Base-by-base conservation (phyloP, 1,140 invertebrate genomes). In the Aphelenchoides fujianensis region DNA sequence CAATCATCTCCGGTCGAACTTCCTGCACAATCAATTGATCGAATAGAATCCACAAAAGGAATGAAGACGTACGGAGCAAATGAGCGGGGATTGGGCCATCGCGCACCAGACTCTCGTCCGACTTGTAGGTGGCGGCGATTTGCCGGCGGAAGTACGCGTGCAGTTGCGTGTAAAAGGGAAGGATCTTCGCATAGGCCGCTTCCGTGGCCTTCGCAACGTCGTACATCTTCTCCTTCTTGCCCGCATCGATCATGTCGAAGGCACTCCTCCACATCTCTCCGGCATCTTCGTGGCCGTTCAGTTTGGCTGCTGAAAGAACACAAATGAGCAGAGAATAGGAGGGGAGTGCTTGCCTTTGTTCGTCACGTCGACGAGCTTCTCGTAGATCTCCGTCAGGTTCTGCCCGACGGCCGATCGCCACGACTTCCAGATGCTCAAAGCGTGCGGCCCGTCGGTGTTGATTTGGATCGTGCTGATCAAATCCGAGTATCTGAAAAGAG, bases 51-150 rank as follows among this genome's bases (percentile, higher is more conserved):
- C 23, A 69, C 30, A 16, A 69, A 69, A 5, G 70, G 31, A 70
- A 28, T 2, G 16, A n/a, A n/a, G 64, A 5, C 76, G 52, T 62
- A 76, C 75, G 70, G 41, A 79, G 61, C 31, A 91, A 81, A 86
- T 92, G 91, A 0, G 90, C 90, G 0, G 91, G 91, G 70, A 92
- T 87, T 0, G 91, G 90, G 0, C 80, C 84, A 74, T 84, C 62
- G 75, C 70, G 28, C n/a, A 16, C 35, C 16, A 68, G 31, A 54
- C 62, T 69, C 55, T 55, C 31, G 35, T 75, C 12, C 30, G 19
- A 19, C 16, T 53, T 72, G 31, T 72, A 74, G 53, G 74, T 64
- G 2, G 69, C 77, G 0, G 77, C 77, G 19, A 78, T 35, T 72
- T 68, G 23, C 2, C 76, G 52, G 23, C 76, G 61, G 32, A 78